Conservation (phyloP, 2,113 vertebrate species). For the Oryzias curvinotus region DNA sequence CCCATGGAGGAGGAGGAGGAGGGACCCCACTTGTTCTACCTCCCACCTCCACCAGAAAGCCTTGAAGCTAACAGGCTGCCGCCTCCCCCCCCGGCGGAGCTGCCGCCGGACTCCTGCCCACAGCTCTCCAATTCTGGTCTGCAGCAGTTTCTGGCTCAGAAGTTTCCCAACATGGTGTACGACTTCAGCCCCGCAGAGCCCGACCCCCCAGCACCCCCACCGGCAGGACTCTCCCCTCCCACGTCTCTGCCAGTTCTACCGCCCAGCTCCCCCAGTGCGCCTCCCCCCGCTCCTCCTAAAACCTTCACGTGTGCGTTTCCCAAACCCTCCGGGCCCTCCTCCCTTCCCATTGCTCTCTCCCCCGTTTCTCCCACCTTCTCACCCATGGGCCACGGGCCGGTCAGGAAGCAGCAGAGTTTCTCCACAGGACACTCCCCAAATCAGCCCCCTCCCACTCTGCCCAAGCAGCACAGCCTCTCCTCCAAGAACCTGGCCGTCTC, state of each 20-base stretch:
- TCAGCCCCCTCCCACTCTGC: conserved; percentile 84
- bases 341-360: conserved; percentile 66
- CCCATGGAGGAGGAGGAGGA: conserved; percentile 59
- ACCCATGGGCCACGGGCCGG: conserved; percentile 29
- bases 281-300: conserved; percentile 83
- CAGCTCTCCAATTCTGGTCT: conserved; percentile 70
- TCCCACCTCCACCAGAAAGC: conserved; percentile 54
- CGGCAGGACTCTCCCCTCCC: conserved; percentile 64
- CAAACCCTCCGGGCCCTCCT: conserved; percentile 72
- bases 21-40: conserved; percentile 34
- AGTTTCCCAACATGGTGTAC: conserved; percentile 84
- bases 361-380: conserved; percentile 51
- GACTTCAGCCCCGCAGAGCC: conserved; percentile 38
- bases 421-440: conserved; percentile 78
- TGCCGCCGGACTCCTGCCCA: conserved; percentile 1
- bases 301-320: conserved; percentile 75
- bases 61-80: conserved; percentile 61
- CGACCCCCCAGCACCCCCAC: conserved; percentile 38
- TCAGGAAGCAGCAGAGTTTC: conserved; percentile 85
- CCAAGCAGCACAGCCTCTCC: conserved; percentile 90
- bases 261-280: conserved; percentile 58
- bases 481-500: conserved; percentile 77
- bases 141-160: conserved; percentile 79
- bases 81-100: conserved; percentile 52
- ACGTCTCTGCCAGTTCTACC: conserved; percentile 47